Conservation (phyloP, 2,797 vertebrate genomes). For the Crypturellus tataupa region DNA sequence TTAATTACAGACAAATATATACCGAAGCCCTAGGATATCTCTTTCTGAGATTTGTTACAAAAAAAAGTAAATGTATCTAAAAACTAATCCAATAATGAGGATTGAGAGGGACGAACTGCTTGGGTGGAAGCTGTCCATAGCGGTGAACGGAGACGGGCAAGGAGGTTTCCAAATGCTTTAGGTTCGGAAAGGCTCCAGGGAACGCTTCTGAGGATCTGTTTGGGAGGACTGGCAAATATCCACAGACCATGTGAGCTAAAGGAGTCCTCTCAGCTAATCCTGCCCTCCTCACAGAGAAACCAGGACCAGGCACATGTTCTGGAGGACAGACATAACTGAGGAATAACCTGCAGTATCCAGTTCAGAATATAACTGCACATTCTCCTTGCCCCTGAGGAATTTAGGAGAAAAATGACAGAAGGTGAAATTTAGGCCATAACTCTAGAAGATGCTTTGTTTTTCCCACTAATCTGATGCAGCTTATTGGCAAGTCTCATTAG, state of each 20-base stretch:
- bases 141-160: background rate
- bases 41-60: background rate
- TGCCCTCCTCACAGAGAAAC: background rate
- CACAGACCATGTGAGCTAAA: background rate
- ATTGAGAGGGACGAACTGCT: background rate
- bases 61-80: slow-evolving; percentile 8
- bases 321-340: too few species aligned
- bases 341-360: too few species aligned
- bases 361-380: background rate
- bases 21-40: background rate
- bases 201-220: too few species aligned
- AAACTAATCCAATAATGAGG: background rate
- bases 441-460: background rate
- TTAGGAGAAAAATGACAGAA: background rate
- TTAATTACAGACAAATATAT: slow-evolving; percentile 47
- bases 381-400: background rate
- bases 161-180: background rate
- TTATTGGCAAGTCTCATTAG: background rate
- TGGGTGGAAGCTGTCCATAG: background rate
- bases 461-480: background rate
- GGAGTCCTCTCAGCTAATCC: background rate
- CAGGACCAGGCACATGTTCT: background rate
- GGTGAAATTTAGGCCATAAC: background rate
- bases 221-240: background rate
- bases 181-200: background rate